Evolutionary conservation across 2,888 invertebrate genomes (phyloP), one percentile per base, ranked within the genome.

Genomic region (Meteorus colon): DNA sequence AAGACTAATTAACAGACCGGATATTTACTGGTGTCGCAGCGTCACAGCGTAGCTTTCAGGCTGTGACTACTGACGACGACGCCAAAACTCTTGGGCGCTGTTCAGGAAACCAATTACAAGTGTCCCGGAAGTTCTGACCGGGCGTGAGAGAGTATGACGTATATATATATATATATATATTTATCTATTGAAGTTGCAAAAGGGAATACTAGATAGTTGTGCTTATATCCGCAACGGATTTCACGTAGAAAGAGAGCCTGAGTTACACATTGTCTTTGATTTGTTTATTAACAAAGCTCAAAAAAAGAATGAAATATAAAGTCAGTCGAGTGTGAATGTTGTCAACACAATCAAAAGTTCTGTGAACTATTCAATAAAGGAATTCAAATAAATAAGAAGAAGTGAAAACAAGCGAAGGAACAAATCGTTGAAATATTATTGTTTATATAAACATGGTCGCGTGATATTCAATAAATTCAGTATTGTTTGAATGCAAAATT

Each of bases 21-120:
- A 73, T 77, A 77, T 77, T 77, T 77, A 77, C 77, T 48, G 73
- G 75, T 67, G 72, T 76, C 75, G 55, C 55, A 19, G 19, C 55
- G 55, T 55, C 19, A 55, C 55, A 55, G 55, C n/a, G 19, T 55
- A 24, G 19, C 55, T n/a, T 55, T 55, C 19, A 55, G 55, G 24
- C 19, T 55, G 8, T 19, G 55, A 55, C 55, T 55, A 55, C 19
- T 55, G 55, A 55, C 55, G 55, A 55, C 55, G 55, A 55, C 19
- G 55, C 55, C 55, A 55, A 55, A 55, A 19, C 71, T 63, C 71
- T 72, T 72, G 71, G 71, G 62, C 71, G 62, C 48, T 62, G 77
- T 71, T 69, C 72, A 76, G 78, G 82, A 85, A 87, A 87, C 83
- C 87, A 87, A 87, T 87, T 87, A 87, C 84, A 87, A 87, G 85